phyloP scores from a whole-genome alignment of 1,140 invertebrate genomes.

The Ceratina australensis region DNA sequence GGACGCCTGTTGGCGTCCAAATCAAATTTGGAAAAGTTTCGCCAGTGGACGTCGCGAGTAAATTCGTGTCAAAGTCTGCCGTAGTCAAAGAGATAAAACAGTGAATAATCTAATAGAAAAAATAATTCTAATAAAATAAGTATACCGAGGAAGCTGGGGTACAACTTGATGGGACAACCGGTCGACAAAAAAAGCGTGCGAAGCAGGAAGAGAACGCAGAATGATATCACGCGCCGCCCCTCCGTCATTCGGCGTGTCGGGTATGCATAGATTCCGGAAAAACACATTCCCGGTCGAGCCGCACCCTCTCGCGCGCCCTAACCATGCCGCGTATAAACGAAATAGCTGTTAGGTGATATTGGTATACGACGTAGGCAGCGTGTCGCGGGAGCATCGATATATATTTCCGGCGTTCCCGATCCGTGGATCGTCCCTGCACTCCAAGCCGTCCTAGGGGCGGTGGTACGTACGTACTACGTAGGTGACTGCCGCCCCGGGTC shows the following conservation, averaged over 20 bases:
- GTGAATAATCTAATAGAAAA: no score
- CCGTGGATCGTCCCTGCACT: conserved; percentile 21
- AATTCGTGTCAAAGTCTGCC: no score
- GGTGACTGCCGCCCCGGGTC: conserved; percentile 32
- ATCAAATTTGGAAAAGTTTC: no score
- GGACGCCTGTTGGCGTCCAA: no score
- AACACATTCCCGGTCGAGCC: conserved; percentile 52
- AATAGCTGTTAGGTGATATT: conserved; percentile 74
- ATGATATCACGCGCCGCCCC: conserved; percentile 6
- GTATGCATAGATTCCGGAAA: conserved; percentile 71
- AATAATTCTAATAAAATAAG: no score
- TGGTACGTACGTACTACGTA: no score
- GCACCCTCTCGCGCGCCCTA: conserved; percentile 21
- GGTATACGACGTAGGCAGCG: conserved; percentile 58
- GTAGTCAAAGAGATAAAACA: no score
- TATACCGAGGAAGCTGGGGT: no score
- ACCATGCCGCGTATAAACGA: conserved; percentile 63
- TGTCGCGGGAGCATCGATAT: conserved; percentile 66
- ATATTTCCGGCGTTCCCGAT: conserved; percentile 55
- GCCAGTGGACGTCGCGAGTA: no score
- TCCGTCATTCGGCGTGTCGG: conserved; percentile 42
- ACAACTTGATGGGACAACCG: no score
- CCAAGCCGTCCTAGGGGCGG: conserved; percentile 16
- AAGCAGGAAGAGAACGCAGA: neutral
- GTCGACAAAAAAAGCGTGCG: neutral